Evolutionary conservation across 2,888 invertebrate species (phyloP).

Genomic region (Ischnura elegans): DNA sequence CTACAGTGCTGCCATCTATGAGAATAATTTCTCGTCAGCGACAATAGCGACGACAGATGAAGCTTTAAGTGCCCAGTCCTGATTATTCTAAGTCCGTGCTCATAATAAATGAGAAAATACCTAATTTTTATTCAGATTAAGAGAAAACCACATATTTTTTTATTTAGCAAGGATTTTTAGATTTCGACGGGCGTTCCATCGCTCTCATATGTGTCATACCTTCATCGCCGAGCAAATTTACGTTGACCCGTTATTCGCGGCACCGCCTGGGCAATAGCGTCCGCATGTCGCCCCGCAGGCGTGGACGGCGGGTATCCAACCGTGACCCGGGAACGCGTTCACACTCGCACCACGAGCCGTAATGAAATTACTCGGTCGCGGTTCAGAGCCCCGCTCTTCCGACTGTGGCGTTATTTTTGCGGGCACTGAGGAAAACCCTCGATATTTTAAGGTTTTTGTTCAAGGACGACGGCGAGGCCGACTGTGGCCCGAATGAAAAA

Average conservation of each 20-base stretch:
- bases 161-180: too few species aligned
- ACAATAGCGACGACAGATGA: too few species aligned
- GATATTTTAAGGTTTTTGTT: background rate
- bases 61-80: too few species aligned
- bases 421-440: background rate
- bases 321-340: background rate
- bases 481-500: background rate
- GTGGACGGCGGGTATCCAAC: background rate
- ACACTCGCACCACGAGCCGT: background rate
- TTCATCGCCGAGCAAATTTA: background rate
- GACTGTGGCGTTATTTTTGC: background rate
- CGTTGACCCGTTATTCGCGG: background rate
- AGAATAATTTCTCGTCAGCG: too few species aligned
- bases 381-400: background rate
- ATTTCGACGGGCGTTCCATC: background rate
- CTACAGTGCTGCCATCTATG: too few species aligned
- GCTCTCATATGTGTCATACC: background rate
- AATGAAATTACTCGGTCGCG: background rate
- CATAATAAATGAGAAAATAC: too few species aligned
- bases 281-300: background rate
- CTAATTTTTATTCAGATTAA: too few species aligned
- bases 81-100: too few species aligned
- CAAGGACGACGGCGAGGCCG: background rate
- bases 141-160: too few species aligned
- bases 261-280: background rate